Evolutionary conservation across 2,888 invertebrate species (phyloP), one percentile per base, ranked within the genome.

Genomic region (Cryptus viduatorius): DNA sequence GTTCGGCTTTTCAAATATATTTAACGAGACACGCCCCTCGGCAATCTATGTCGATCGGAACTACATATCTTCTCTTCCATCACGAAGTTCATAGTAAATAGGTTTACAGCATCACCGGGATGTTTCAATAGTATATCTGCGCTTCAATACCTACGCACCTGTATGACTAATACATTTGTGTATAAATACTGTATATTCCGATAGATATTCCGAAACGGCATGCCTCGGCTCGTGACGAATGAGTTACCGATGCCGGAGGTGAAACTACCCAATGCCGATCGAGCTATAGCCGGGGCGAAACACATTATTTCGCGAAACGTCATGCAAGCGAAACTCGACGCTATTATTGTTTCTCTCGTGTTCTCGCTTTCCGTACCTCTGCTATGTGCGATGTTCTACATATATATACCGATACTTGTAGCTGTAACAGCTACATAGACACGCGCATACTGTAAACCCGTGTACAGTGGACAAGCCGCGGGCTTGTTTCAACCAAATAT

Each of bases 1-100:
- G 89, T 86, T 89, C 86, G 86, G 86, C 87, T 88, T 87, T 87
- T 53, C 79, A 64, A 87, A 82, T 87, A 76, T 86, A 84, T 84
- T 86, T 86, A 87, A 86, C 79, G 84, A 87, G 72, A 82, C 72
- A 85, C 76, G 75, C 79, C 65, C 79, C 72, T 24, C 69, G 59
- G 48, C 19, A 14, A 71, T 79, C 69, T 84, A 59, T 46, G 59
- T 24, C 46, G 65, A 76, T 72, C 44, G 19, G 56, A 69, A 29
- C 68, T 24, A 31, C 29, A 31, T 37, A 46, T 67, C 67, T 46
- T 37, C 16, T 67, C 67, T 46, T 37, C 16, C 24, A 31, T 53
- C 44, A 14, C 24, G n/a, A 29, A 10, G 16, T 4, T 29, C 37
- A 16, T 16, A 64, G 31, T 37, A n/a, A n/a, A 64, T 64, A 37